Conservation (phyloP, 2,113 vertebrate species). For the crab-eating macaque (Macaca fascicularis) region T2T-MFA8v1.1 NC_088376.1:161465501-161466000, state of each 20-base stretch:
- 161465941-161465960: constrained; percentile 72
- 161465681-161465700: not conserved
- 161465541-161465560: not conserved
- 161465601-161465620: constrained; percentile 13
- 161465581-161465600: not conserved
- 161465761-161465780: not conserved
- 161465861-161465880: not conserved
- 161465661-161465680: not conserved
- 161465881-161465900: not conserved
- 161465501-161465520: not conserved
- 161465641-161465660: constrained; percentile 21
- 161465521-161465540: not conserved
- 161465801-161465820: not conserved
- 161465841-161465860: constrained; percentile 33
- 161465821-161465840: not conserved
- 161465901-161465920: constrained; percentile 84
- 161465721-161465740: not conserved
- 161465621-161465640: not conserved
- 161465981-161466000: constrained; percentile 88
- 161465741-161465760: constrained; percentile 14
- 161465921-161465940: constrained; percentile 87
- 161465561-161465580: not conserved
- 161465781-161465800: not conserved
- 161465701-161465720: constrained; percentile 17
- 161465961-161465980: constrained; percentile 86